These are phyloP conservation scores for Catamblyrhynchus diadema DNA, from an alignment of 2,797 vertebrate species.

Conservation along the genomic window DNA sequence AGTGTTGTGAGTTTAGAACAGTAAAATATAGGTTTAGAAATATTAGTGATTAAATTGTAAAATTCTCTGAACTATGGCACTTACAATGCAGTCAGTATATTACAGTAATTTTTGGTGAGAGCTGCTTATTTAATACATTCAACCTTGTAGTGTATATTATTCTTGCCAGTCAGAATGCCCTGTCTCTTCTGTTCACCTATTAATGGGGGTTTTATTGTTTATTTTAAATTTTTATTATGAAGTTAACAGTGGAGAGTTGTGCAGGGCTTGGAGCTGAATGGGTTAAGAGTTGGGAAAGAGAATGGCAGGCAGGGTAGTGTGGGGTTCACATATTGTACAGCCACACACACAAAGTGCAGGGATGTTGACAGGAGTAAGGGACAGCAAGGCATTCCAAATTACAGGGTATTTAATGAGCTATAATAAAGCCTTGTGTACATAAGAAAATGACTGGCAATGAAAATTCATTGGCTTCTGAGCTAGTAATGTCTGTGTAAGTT, in stretches of 20 bases:
- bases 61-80: constrained; percentile 31
- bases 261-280: not conserved
- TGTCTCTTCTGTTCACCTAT: not conserved
- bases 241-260: not conserved
- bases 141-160: not conserved
- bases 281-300: not conserved
- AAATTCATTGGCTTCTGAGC: constrained; percentile 3
- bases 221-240: not conserved
- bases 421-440: not conserved
- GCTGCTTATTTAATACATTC: constrained; percentile 1
- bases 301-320: not conserved
- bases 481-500: not conserved
- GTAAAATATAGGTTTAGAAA: constrained; percentile 25
- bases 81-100: constrained; percentile 9
- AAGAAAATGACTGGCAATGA: not conserved
- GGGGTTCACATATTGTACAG: not conserved
- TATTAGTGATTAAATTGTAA: constrained; percentile 52
- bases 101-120: not conserved
- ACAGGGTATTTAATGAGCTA: not conserved
- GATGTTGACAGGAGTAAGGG: not conserved
- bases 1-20: not conserved
- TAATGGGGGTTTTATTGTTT: not conserved
- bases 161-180: constrained; percentile 22
- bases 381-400: not conserved
- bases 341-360: not conserved